Evolutionary conservation across 2,797 vertebrate genomes (phyloP).

Genomic region (Enteromius anoplus): DNA sequence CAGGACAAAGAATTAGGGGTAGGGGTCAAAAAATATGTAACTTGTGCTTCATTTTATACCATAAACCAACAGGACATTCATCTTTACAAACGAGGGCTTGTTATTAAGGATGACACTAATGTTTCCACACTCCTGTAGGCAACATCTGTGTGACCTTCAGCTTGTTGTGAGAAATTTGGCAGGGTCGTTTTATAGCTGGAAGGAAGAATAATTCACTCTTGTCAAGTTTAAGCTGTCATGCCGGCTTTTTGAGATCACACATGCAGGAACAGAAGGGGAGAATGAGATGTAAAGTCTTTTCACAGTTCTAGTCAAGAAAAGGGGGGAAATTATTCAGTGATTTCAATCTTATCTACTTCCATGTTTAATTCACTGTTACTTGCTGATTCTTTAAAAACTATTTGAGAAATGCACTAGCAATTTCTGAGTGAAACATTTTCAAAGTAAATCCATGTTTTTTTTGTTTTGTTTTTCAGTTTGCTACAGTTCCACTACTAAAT

Average conservation of each 20-base stretch:
- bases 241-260: not conserved
- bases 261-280: not conserved
- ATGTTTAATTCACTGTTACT: not conserved
- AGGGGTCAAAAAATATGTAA: not conserved
- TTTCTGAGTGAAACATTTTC: not conserved
- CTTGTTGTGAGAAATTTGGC: not conserved
- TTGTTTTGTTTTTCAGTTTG: not conserved
- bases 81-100: not conserved
- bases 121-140: not conserved
- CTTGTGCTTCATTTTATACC: not conserved
- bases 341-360: not conserved
- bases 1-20: not conserved
- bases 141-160: conserved; percentile 2
- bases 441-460: not conserved
- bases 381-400: not conserved
- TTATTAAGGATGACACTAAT: not conserved
- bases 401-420: too few relatives aligned
- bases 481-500: not conserved
- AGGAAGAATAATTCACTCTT: conserved; percentile 4
- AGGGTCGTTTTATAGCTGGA: not conserved
- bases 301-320: not conserved
- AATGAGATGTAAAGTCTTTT: not conserved
- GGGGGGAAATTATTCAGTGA: not conserved
- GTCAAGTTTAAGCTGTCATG: conserved; percentile 7
- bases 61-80: not conserved